Conservation (phyloP, 2,888 invertebrate species). For the Caenorhabditis uteleia region DNA sequence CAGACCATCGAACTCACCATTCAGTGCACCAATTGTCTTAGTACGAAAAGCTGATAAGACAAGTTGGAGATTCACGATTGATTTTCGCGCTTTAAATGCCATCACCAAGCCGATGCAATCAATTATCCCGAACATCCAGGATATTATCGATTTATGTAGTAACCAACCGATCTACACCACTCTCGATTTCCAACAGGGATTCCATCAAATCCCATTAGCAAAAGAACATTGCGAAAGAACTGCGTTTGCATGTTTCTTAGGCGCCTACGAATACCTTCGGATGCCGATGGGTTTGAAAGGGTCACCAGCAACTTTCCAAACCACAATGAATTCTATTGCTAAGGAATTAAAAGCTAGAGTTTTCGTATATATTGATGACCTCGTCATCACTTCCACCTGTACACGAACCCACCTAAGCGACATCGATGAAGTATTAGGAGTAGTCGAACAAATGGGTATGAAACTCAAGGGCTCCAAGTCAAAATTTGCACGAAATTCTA, state of each 20-base stretch:
- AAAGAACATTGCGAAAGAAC: slow-evolving; percentile 7
- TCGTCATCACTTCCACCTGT: slow-evolving; percentile 8
- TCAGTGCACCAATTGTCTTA: slow-evolving; percentile 18
- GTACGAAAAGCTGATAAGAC: slow-evolving; percentile 25
- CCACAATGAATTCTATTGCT: slow-evolving; percentile 10
- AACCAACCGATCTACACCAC: slow-evolving; percentile 10
- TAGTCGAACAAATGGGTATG: slow-evolving; percentile 28
- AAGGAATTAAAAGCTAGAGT: not conserved
- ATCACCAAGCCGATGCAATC: slow-evolving; percentile 11
- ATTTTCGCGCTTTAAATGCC: slow-evolving; percentile 25
- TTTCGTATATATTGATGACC: slow-evolving; percentile 37
- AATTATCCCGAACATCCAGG: slow-evolving; percentile 12
- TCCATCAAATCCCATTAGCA: slow-evolving; percentile 21
- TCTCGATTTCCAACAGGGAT: slow-evolving; percentile 29
- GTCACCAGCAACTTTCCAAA: slow-evolving; percentile 23
- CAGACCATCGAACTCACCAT: slow-evolving; percentile 3
- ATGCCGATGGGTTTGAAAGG: slow-evolving; percentile 32
- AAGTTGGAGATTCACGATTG: slow-evolving; percentile 25
- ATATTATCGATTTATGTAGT: slow-evolving; percentile 15
- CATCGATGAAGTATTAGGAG: slow-evolving; percentile 22
- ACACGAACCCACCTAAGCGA: slow-evolving; percentile 28
- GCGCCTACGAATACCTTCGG: slow-evolving; percentile 12
- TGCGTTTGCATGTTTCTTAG: slow-evolving; percentile 20
- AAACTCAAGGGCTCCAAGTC: slow-evolving; percentile 41
- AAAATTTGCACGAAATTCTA: slow-evolving; percentile 15